A percentile compares a stretch with the other conserved stretches of the same genome.
Conservation (phyloP, 2,888 invertebrate species). For the Agrilus cyanescens region DNA sequence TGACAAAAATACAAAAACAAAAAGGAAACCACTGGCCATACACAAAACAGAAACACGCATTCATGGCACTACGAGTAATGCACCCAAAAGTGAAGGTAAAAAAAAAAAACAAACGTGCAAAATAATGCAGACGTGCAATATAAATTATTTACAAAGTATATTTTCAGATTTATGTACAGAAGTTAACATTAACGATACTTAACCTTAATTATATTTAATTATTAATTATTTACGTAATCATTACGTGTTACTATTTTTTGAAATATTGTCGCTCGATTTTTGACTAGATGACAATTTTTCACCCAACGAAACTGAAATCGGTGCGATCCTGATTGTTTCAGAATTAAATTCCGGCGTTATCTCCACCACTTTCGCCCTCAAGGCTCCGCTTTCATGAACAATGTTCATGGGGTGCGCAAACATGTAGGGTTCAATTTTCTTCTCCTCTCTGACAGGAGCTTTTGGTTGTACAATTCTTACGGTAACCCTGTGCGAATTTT, state of each 20-base stretch:
- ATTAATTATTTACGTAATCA: not conserved
- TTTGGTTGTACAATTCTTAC: conserved; percentile 29
- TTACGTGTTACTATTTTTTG: not conserved
- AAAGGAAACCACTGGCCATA: no score
- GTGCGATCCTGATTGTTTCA: conserved; percentile 31
- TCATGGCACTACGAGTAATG: no score
- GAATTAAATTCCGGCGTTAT: conserved; percentile 24
- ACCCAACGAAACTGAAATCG: conserved; percentile 24
- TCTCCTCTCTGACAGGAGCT: conserved; percentile 6
- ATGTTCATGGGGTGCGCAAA: conserved; percentile 16
- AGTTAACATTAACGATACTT: no score
- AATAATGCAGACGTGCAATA: conserved; percentile 12
- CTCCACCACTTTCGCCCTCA: conserved; percentile 32
- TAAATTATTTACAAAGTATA: not conserved
- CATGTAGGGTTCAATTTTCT: conserved; percentile 1
- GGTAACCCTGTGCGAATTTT: conserved; percentile 30
- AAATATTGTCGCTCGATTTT: no score
- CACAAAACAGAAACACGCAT: no score
- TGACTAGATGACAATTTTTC: conserved; percentile 2
- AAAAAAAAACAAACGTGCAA: conserved; percentile 3
- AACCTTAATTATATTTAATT: no score
- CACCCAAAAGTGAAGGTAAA: no score
- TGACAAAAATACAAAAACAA: no score
- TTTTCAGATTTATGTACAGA: no score
- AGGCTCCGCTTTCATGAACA: conserved; percentile 25